A percentile compares a stretch with the other conserved stretches of the same genome.
These are phyloP conservation scores for Myopa testacea DNA, from an alignment of 2,888 invertebrate species.

Conservation along the genomic window DNA sequence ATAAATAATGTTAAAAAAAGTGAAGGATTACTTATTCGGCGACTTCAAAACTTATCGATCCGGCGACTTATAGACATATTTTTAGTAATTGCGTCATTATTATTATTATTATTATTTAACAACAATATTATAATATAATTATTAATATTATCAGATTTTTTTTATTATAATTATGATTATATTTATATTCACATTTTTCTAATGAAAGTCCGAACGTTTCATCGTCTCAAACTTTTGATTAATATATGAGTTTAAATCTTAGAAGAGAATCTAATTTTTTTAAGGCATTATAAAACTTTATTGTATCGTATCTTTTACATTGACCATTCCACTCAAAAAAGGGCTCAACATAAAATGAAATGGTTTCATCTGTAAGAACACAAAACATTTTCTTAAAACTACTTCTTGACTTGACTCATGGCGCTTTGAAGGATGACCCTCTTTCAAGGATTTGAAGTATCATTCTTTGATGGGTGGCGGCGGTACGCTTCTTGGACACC, in stretches of 20 bases:
- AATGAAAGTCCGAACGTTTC: background rate
- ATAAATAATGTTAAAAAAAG: background rate
- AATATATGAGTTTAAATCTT: background rate
- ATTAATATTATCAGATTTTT: background rate
- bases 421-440: background rate
- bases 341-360: no score
- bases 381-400: background rate
- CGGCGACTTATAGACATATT: no score
- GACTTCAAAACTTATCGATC: background rate
- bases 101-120: background rate
- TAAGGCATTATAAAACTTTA: no score
- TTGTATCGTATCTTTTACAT: no score
- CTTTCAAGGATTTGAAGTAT: background rate
- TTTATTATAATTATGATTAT: background rate
- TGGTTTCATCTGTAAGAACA: no score
- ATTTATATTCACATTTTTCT: background rate
- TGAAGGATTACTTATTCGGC: background rate
- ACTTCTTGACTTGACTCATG: background rate
- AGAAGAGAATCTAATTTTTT: background rate
- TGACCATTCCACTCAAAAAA: no score
- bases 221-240: background rate
- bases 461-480: background rate
- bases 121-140: background rate
- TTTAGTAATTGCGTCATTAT: no score
- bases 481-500: slow-evolving; percentile 1